Evolutionary conservation across 2,113 vertebrate genomes (phyloP).

Genomic region (Actenoides lindsayi): DNA sequence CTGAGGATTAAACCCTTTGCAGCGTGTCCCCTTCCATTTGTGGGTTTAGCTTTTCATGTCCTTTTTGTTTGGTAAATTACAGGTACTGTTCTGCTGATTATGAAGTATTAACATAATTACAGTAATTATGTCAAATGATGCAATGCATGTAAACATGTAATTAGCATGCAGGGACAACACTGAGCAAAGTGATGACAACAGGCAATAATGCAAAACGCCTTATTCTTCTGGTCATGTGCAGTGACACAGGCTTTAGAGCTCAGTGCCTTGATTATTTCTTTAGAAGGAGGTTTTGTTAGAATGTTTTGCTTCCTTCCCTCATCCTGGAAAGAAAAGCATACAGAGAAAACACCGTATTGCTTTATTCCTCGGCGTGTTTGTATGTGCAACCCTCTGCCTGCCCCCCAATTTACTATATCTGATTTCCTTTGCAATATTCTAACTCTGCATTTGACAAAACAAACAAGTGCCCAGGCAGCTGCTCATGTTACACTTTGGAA

Average conservation of each 20-base stretch:
- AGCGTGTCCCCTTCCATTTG: slow-evolving; percentile 10
- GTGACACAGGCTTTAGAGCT: neutral
- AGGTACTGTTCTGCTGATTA: slow-evolving; percentile 46
- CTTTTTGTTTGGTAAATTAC: slow-evolving; percentile 58
- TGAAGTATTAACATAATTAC: slow-evolving; percentile 60
- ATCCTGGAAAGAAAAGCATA: slow-evolving; percentile 24
- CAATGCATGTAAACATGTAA: slow-evolving; percentile 50
- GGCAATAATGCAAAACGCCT: slow-evolving; percentile 16
- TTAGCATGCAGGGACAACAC: slow-evolving; percentile 49
- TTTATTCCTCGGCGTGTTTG: neutral
- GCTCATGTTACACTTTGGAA: slow-evolving; percentile 7
- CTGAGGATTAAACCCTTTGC: neutral
- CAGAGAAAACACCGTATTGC: neutral
- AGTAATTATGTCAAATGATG: slow-evolving; percentile 60
- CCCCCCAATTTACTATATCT: neutral
- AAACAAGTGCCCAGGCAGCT: slow-evolving; percentile 46
- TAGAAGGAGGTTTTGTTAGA: slow-evolving; percentile 30
- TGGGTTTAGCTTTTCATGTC: slow-evolving; percentile 41
- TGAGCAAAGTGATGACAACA: slow-evolving; percentile 39
- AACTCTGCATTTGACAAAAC: slow-evolving; percentile 40
- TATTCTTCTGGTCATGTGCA: neutral
- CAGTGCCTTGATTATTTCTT: slow-evolving; percentile 33
- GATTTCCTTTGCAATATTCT: slow-evolving; percentile 33
- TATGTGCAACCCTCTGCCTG: neutral
- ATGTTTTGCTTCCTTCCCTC: slow-evolving; percentile 43